Evolutionary conservation across 2,888 invertebrate genomes (phyloP).

Genomic region (Thalpophila matura): DNA sequence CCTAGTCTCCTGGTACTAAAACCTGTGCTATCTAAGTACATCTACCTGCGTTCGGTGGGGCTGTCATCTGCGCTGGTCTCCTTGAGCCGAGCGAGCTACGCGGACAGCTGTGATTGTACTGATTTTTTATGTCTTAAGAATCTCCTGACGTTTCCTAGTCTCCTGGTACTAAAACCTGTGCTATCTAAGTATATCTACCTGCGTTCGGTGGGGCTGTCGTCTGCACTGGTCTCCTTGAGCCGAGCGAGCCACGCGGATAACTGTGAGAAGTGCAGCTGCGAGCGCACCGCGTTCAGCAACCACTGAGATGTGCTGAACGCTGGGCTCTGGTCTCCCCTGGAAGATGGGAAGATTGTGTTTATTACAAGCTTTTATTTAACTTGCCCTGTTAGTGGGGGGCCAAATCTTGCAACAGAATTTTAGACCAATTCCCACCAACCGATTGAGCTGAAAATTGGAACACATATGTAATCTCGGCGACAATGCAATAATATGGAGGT

Average conservation of each 20-base stretch:
- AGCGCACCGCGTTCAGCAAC: slow-evolving; percentile 97
- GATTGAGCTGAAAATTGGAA: too few relatives aligned
- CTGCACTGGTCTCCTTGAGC: slow-evolving; percentile 67
- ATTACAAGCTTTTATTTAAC: too few relatives aligned
- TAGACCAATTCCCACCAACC: too few relatives aligned
- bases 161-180: slow-evolving; percentile 27
- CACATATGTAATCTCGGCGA: too few relatives aligned
- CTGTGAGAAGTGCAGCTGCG: slow-evolving; percentile 99
- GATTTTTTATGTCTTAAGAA: too few relatives aligned
- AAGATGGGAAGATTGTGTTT: slow-evolving; percentile 50
- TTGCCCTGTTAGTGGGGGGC: too few relatives aligned
- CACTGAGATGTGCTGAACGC: slow-evolving; percentile 92
- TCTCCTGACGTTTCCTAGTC: not conserved
- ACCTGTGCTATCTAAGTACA: not conserved
- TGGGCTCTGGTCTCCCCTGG: slow-evolving; percentile 84
- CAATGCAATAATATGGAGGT: too few relatives aligned
- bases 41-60: not conserved
- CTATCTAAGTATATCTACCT: too few relatives aligned
- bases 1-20: not conserved
- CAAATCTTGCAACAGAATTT: too few relatives aligned
- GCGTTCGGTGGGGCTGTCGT: slow-evolving; percentile 81
- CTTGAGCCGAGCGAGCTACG: slow-evolving; percentile 93
- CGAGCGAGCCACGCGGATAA: slow-evolving; percentile 97
- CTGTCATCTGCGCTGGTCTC: slow-evolving; percentile 44
- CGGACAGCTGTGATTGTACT: slow-evolving; percentile 99